Evolutionary conservation across 1,140 invertebrate genomes (phyloP), one percentile per base, ranked within the genome.

Genomic region (Pseudomyrmex cubaensis): DNA sequence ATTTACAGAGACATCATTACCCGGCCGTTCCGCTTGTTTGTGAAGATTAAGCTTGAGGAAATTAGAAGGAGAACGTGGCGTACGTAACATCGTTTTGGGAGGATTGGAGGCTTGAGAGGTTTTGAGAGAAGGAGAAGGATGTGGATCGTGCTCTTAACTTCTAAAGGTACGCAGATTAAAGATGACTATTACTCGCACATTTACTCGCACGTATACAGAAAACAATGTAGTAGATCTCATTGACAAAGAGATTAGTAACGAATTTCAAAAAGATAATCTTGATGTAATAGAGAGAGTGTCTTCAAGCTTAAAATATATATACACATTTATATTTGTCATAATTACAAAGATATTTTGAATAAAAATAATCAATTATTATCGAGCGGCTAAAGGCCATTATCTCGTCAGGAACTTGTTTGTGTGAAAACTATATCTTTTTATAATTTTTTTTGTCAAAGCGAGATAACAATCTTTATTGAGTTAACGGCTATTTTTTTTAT

Each of bases 11-110:
- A 66, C 13, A 57, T 67, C 74, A 72, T 84, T 84, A 86, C 82
- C 85, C 75, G 85, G 75, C 44, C 62, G 54, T 80, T 85, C 85
- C 85, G 83, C 85, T 85, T 85, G 85, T 84, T 73, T 85, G 76
- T 62, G 57, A 35, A 82, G 61, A 78, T 73, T 84, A 44, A 73
- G 67, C 66, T 70, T 54, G 76, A 76, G 64, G 64, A 83, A 66
- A 77, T 66, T 44, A 83, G 52, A 54, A 52, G 70, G 69, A 20
- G 15, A 22, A 77, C 46, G 48, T 25, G 25, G 3, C 2, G 25
- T 25, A 25, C 25, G 2, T 25, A 25, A 25, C 25, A 25, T 25
- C 3, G 25, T 25, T 25, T 44, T 75, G 12, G 48, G 10, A 50
- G 48, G 10, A 9, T 1, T 10, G 48, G 10, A 50, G 1, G 48